Evolutionary conservation across 2,888 invertebrate genomes (phyloP).

Genomic region (Phytoseiulus persimilis): DNA sequence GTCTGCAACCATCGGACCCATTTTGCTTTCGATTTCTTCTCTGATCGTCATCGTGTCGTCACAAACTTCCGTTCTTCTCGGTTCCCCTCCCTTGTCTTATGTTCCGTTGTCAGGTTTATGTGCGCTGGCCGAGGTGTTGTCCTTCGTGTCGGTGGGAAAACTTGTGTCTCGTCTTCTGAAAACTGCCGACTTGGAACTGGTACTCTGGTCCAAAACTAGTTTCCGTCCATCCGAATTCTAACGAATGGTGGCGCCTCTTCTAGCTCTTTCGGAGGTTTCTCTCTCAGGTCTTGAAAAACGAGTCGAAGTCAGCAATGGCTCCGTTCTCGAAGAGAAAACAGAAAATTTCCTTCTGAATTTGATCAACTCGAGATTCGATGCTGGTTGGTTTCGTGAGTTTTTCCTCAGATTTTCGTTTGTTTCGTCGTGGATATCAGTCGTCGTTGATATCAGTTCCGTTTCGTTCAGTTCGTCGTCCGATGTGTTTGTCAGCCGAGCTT

Average conservation of each 20-base stretch:
- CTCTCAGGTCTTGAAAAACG: too few relatives aligned
- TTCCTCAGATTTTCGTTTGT: neutral
- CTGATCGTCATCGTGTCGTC: neutral
- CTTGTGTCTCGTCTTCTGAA: neutral
- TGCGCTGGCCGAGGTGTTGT: neutral
- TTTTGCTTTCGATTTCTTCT: neutral
- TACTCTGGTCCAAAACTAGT: neutral
- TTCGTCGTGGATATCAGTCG: too few relatives aligned
- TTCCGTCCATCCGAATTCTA: neutral
- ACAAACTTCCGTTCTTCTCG: neutral
- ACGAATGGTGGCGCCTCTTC: neutral
- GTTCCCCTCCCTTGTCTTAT: neutral
- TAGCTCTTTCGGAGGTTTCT: too few relatives aligned
- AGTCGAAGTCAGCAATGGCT: too few relatives aligned
- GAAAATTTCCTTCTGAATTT: too few relatives aligned
- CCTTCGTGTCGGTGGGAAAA: neutral
- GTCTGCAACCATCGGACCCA: neutral
- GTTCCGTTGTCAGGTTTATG: neutral
- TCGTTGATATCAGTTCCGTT: neutral
- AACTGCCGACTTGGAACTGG: neutral
- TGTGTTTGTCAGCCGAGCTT: neutral
- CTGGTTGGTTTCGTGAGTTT: neutral
- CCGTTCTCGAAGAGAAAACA: too few relatives aligned
- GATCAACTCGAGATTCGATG: too few relatives aligned
- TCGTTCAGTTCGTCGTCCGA: neutral